Evolutionary conservation across 1,140 invertebrate species (phyloP).

Genomic region (Nephila pilipes): DNA sequence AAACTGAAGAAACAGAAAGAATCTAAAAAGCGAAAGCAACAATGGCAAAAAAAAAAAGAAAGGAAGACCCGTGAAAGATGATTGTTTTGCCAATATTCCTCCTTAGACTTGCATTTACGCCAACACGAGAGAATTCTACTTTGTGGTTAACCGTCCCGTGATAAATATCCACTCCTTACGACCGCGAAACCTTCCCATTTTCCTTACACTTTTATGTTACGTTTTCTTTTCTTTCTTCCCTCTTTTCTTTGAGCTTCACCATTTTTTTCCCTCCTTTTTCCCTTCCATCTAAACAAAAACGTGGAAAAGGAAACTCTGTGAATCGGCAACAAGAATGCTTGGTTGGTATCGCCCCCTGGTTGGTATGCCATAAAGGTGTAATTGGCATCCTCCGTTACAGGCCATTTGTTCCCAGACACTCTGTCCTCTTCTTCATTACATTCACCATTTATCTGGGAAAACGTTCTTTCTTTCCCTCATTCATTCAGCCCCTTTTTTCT

Average conservation of each 20-base stretch:
- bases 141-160: conserved; percentile 76
- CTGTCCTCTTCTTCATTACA: conserved; percentile 73
- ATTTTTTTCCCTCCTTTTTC: background rate
- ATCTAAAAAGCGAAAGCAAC: background rate
- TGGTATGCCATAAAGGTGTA: conserved; percentile 76
- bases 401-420: conserved; percentile 73
- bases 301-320: conserved; percentile 29
- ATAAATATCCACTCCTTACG: conserved; percentile 74
- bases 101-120: conserved; percentile 43
- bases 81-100: conserved; percentile 77
- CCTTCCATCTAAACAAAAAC: conserved; percentile 53
- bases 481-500: conserved; percentile 3
- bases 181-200: conserved; percentile 72
- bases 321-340: conserved; percentile 43
- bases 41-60: background rate
- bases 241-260: background rate
- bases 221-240: background rate
- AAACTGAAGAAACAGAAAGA: conserved; percentile 22
- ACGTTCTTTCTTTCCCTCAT: conserved; percentile 40
- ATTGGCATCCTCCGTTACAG: conserved; percentile 74
- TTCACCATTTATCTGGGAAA: conserved; percentile 71
- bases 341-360: conserved; percentile 60
- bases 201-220: conserved; percentile 60
- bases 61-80: conserved; percentile 63
- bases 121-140: conserved; percentile 49